Conservation (phyloP, 2,888 invertebrate species). For the Marronus borbonicus region DNA sequence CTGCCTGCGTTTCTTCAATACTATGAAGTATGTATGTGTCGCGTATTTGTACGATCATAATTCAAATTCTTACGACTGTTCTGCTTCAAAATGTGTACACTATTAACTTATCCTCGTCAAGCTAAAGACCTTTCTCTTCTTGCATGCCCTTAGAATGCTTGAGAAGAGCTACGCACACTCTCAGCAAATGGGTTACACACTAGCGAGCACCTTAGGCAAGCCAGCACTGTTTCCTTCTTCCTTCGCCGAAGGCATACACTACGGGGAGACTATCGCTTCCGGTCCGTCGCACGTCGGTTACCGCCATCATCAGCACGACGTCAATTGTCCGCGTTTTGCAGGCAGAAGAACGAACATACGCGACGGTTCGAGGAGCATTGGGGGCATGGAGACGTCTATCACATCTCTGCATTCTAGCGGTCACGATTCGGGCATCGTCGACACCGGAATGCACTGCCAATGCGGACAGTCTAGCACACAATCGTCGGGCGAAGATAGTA, state of each 20-base stretch:
- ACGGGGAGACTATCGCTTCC: slow-evolving; percentile 67
- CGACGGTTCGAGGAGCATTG: slow-evolving; percentile 59
- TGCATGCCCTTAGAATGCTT: slow-evolving; percentile 60
- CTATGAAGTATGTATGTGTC: too few species aligned
- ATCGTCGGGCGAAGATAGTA: slow-evolving; percentile 80
- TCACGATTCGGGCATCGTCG: slow-evolving; percentile 85
- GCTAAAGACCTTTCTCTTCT: slow-evolving; percentile 48
- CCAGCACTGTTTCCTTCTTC: slow-evolving; percentile 69
- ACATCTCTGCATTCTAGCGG: slow-evolving; percentile 88
- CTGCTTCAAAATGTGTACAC: too few species aligned
- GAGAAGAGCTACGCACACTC: slow-evolving; percentile 63
- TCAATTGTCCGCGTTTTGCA: slow-evolving; percentile 62
- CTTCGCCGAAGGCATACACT: slow-evolving; percentile 69
- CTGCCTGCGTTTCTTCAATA: too few species aligned
- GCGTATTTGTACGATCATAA: too few species aligned
- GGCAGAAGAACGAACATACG: slow-evolving; percentile 55
- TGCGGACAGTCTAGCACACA: slow-evolving; percentile 79
- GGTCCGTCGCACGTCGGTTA: slow-evolving; percentile 59
- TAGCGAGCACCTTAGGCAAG: slow-evolving; percentile 67
- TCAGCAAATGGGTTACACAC: slow-evolving; percentile 65
- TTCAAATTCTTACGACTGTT: too few species aligned
- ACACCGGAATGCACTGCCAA: slow-evolving; percentile 73
- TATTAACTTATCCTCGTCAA: slow-evolving; percentile 8
- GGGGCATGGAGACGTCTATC: slow-evolving; percentile 80
- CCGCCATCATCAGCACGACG: slow-evolving; percentile 62